A percentile compares a stretch with the other conserved stretches of the same genome.
phyloP scores from a whole-genome alignment of 2,797 vertebrate genomes.

The Thripadectes ignobilis region DNA sequence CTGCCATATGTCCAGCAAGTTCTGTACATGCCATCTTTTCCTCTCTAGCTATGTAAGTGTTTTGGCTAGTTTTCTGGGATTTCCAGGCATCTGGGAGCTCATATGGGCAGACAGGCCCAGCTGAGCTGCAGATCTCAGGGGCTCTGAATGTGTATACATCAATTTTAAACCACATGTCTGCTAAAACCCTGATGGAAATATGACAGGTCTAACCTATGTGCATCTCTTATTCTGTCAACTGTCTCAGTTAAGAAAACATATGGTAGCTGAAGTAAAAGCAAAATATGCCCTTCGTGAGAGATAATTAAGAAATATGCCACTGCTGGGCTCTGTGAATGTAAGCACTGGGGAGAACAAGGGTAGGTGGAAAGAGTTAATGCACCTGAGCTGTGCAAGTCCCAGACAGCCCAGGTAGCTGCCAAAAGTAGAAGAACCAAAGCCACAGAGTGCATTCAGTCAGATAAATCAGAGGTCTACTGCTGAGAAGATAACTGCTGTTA shows the following conservation, averaged over 20 bases:
- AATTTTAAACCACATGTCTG: background rate
- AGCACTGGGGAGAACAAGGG: background rate
- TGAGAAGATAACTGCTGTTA: background rate
- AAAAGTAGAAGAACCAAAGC: background rate
- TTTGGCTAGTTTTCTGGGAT: background rate
- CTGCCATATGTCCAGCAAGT: background rate
- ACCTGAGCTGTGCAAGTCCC: background rate
- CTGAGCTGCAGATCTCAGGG: background rate
- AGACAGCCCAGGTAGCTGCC: background rate
- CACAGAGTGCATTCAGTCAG: background rate
- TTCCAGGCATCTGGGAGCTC: slow-evolving; percentile 24
- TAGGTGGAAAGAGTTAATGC: background rate
- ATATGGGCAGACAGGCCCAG: background rate
- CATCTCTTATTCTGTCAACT: background rate
- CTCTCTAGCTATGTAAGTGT: background rate
- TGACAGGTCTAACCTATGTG: background rate
- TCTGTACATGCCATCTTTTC: background rate
- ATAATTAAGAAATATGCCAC: background rate
- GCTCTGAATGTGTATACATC: rapidly evolving
- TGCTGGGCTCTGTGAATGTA: background rate
- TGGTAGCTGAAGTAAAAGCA: background rate
- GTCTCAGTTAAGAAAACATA: background rate
- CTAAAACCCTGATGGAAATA: background rate
- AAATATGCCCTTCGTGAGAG: background rate
- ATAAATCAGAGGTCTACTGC: background rate